Evolutionary conservation across 2,113 vertebrate genomes (phyloP).

Genomic region (Cyprinus carpio): DNA sequence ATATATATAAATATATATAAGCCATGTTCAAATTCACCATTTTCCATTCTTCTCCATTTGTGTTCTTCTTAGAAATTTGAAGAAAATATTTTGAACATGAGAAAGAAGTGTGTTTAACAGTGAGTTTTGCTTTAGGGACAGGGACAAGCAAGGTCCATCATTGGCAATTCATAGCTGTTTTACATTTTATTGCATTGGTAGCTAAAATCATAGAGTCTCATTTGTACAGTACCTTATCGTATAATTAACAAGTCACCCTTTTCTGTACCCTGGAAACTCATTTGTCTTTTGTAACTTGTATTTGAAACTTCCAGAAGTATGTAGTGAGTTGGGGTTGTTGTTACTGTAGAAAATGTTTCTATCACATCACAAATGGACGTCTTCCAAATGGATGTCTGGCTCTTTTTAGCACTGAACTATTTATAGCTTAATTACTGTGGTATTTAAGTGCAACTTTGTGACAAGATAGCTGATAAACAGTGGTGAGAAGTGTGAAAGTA

Average conservation of each 20-base stretch:
- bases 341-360: background rate
- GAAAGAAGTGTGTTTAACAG: too few species aligned
- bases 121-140: too few species aligned
- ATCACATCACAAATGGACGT: background rate
- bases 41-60: too few species aligned
- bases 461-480: background rate
- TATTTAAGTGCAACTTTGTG: conserved; percentile 56
- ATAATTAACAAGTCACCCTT: background rate
- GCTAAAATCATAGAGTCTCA: background rate
- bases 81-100: too few species aligned
- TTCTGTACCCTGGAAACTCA: background rate
- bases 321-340: background rate
- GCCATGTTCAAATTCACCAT: too few species aligned
- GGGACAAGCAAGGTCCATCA: background rate
- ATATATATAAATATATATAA: too few species aligned
- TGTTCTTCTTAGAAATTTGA: too few species aligned
- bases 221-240: background rate
- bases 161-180: background rate
- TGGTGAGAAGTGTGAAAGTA: conserved; percentile 26
- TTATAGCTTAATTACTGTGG: conserved; percentile 38
- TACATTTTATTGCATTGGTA: too few species aligned
- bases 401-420: conserved; percentile 15
- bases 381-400: background rate
- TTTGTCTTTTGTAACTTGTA: background rate
- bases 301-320: background rate